Conservation (phyloP, 2,113 vertebrate genomes). For the Coregonus clupeaformis region DNA sequence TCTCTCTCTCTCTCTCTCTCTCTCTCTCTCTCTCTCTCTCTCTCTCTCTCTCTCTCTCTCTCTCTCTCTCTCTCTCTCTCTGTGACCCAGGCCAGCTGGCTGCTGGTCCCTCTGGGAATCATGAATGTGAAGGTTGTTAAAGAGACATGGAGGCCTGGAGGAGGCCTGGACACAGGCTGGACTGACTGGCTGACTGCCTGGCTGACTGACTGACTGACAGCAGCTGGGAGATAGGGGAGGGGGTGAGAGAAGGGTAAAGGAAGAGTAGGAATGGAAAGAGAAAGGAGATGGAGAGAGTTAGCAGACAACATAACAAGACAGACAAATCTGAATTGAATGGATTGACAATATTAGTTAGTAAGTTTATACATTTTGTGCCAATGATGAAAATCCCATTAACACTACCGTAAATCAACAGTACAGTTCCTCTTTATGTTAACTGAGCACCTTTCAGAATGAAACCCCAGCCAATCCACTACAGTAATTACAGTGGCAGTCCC, state of each 20-base stretch:
- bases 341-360: not conserved
- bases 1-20: not conserved
- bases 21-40: constrained; percentile 37
- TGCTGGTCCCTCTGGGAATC: constrained; percentile 63
- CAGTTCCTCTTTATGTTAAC: not conserved
- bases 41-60: constrained; percentile 38
- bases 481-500: not conserved
- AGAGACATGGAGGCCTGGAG: constrained; percentile 79
- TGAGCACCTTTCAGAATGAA: constrained; percentile 1
- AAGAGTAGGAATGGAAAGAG: too few relatives aligned
- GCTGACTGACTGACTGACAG: constrained; percentile 69
- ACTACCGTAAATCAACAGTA: not conserved
- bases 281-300: too few relatives aligned
- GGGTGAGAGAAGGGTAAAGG: constrained; percentile 20
- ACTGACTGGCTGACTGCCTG: constrained; percentile 30
- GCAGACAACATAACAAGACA: not conserved
- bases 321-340: not conserved
- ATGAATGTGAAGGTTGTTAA: constrained; percentile 84
- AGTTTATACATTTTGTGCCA: not conserved
- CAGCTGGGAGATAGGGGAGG: constrained; percentile 74
- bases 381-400: not conserved
- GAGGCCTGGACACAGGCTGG: constrained; percentile 55
- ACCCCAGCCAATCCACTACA: not conserved
- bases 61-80: constrained; percentile 29
- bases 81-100: constrained; percentile 59